Base-by-base conservation (phyloP, 2,888 invertebrate species). In the Fissipunctia ypsillon region DNA sequence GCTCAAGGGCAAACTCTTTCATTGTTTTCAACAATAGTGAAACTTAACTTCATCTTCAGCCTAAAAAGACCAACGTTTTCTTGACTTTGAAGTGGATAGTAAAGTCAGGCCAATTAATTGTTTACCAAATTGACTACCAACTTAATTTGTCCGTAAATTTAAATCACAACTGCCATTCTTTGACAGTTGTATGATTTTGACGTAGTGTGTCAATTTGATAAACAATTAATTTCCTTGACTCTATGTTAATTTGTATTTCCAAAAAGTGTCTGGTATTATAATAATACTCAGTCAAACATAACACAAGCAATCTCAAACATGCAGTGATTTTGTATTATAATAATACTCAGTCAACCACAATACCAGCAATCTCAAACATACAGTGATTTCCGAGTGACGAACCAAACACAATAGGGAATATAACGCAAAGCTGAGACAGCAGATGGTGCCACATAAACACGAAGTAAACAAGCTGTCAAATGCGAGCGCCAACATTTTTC, bases 371-470 rank as follows among this genome's bases (percentile, higher is more conserved):
- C 56, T 59, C 38, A 57, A 60, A 45, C 35, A 25, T 28, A 25
- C 60, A 72, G 57, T 45, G 10, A 69, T 67, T 74, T 75, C 63
- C 75, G 35, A 70, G 12, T 10, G 56, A 70, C n/a, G 45, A 2
- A 45, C 16, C 72, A 69, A 71, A 60, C 35, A 81, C 76, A 78
- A 84, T n/a, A n/a, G n/a, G n/a, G n/a, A n/a, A n/a, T n/a, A n/a
- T n/a, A n/a, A n/a, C n/a, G n/a, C n/a, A n/a, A n/a, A n/a, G n/a
- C n/a, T n/a, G n/a, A n/a, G n/a, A n/a, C n/a, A n/a, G n/a, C n/a
- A n/a, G n/a, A n/a, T n/a, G n/a, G n/a, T n/a, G n/a, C n/a, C n/a
- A n/a, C n/a, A n/a, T n/a, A n/a, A n/a, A n/a, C n/a, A n/a, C n/a
- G n/a, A n/a, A n/a, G n/a, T n/a, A n/a, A n/a, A n/a, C n/a, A n/a